phyloP scores from a whole-genome alignment of 2,797 vertebrate genomes.

The Trachurus trachurus region DNA sequence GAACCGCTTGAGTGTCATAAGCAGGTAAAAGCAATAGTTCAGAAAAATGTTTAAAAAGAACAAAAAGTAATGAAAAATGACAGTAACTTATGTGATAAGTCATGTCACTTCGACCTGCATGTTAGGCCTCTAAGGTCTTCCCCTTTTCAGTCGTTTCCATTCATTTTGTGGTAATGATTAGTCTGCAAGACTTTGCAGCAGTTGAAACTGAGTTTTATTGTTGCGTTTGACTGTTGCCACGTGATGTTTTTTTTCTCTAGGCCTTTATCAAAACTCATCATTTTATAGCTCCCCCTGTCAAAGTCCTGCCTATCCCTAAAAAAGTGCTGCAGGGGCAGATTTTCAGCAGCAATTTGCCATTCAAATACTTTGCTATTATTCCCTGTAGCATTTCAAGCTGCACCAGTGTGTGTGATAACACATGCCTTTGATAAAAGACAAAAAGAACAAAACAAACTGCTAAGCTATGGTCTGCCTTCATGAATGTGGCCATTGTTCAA shows the following conservation, averaged over 20 bases:
- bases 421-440: slow-evolving; percentile 83
- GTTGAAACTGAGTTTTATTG: background rate
- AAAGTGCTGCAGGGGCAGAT: slow-evolving; percentile 64
- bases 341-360: slow-evolving; percentile 85
- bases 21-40: background rate
- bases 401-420: slow-evolving; percentile 75
- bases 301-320: slow-evolving; percentile 57
- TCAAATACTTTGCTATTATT: slow-evolving; percentile 84
- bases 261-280: slow-evolving; percentile 41
- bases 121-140: background rate
- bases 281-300: slow-evolving; percentile 45
- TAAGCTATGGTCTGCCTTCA: slow-evolving; percentile 76
- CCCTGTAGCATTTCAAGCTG: slow-evolving; percentile 74
- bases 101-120: background rate
- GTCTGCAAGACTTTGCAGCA: background rate
- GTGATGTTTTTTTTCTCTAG: background rate
- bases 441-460: slow-evolving; percentile 79
- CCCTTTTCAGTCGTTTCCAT: slow-evolving; percentile 7
- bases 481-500: slow-evolving; percentile 86
- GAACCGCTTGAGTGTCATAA: background rate
- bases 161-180: background rate
- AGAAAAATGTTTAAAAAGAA: background rate
- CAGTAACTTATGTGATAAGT: background rate
- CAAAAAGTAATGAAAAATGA: background rate
- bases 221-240: background rate